Conservation (phyloP, 2,888 invertebrate species). For the Xestia c-nigrum region DNA sequence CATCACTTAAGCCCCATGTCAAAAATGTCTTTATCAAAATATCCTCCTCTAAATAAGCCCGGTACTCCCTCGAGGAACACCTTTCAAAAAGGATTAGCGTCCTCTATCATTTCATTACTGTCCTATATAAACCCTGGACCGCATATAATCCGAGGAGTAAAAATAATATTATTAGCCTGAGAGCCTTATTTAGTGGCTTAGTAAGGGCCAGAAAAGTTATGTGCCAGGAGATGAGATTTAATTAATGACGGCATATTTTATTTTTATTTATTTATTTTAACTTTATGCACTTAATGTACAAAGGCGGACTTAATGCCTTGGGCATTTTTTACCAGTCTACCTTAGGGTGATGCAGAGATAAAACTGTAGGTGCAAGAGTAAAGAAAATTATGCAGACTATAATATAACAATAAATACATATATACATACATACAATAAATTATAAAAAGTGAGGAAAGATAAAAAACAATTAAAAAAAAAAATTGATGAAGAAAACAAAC, state of each 20-base stretch:
- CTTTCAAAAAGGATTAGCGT: conserved; percentile 59
- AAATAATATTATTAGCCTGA: conserved; percentile 43
- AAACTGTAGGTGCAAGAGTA: too few species aligned
- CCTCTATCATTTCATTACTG: conserved; percentile 59
- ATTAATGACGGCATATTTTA: conserved; percentile 4
- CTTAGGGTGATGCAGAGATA: too few species aligned
- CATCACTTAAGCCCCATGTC: conserved; percentile 39
- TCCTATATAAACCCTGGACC: conserved; percentile 41
- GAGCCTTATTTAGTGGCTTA: conserved; percentile 16
- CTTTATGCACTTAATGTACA: too few species aligned
- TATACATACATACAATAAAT: too few species aligned
- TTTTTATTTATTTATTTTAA: too few species aligned
- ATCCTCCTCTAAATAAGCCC: conserved; percentile 40
- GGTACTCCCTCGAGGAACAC: conserved; percentile 45
- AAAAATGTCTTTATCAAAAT: conserved; percentile 52
- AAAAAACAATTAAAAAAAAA: too few species aligned
- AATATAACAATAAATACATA: too few species aligned
- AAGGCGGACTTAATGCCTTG: too few species aligned
- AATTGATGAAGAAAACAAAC: too few species aligned
- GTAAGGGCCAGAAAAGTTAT: background rate
- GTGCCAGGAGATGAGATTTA: background rate
- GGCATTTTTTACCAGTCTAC: too few species aligned
- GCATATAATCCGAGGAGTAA: conserved; percentile 35
- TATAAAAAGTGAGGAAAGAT: too few species aligned
- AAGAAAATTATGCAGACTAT: too few species aligned